Conservation (phyloP, 2,797 vertebrate genomes). For the Hipposideros larvatus region DNA sequence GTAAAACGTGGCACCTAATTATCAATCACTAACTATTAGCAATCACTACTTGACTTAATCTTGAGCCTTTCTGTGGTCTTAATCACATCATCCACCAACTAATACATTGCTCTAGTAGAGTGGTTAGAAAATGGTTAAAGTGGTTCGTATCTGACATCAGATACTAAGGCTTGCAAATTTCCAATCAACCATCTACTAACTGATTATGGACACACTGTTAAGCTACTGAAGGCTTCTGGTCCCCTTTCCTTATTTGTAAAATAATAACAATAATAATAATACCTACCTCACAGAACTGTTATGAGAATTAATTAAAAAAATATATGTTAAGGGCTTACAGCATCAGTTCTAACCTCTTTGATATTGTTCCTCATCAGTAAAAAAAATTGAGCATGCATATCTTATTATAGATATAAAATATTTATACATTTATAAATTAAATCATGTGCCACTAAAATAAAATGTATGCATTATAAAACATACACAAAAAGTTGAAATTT, state of each 20-base stretch:
- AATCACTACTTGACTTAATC: not conserved
- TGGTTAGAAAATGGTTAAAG: not conserved
- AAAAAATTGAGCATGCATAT: not conserved
- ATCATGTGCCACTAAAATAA: not conserved
- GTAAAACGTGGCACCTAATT: not conserved
- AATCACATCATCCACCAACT: not conserved
- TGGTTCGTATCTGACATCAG: not conserved
- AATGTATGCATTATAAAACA: not conserved
- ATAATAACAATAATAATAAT: not conserved
- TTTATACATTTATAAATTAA: slow-evolving; percentile 1
- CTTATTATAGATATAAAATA: not conserved
- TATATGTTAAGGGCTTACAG: not conserved
- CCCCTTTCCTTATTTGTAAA: not conserved
- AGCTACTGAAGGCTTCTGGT: not conserved
- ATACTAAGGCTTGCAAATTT: not conserved
- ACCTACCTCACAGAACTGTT: not conserved
- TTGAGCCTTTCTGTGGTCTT: not conserved
- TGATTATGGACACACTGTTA: not conserved
- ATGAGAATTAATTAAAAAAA: not conserved
- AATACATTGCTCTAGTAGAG: not conserved
- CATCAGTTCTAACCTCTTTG: not conserved
- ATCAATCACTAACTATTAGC: not conserved
- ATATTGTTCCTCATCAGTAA: not conserved
- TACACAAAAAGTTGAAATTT: not conserved
- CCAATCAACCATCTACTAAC: not conserved